These are phyloP conservation scores for Dicaeum eximium DNA, from an alignment of 2,113 vertebrate species.

Conservation along the genomic window DNA sequence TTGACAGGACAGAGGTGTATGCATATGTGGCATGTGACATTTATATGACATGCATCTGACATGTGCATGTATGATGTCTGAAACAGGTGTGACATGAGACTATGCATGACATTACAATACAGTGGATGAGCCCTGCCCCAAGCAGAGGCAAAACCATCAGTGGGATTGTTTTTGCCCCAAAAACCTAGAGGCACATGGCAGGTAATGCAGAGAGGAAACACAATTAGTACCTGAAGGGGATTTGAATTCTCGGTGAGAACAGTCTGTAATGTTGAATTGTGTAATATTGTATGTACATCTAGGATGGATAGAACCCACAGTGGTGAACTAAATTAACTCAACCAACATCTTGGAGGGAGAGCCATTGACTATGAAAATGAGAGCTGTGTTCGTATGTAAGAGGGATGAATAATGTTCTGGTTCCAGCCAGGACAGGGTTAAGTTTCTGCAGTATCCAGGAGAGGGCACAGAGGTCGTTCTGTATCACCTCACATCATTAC, in stretches of 20 bases:
- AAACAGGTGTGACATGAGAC: rapidly evolving
- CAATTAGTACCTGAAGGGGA: neutral
- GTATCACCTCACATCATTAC: neutral
- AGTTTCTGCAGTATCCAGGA: neutral
- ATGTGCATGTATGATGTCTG: rapidly evolving
- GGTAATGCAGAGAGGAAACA: neutral
- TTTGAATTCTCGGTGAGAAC: neutral
- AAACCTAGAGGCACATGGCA: neutral
- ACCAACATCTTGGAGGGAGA: rapidly evolving
- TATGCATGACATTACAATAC: rapidly evolving
- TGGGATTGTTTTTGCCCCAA: neutral
- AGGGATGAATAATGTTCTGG: neutral
- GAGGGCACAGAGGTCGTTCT: rapidly evolving
- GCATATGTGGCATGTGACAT: rapidly evolving
- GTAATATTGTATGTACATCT: rapidly evolving
- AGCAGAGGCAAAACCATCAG: neutral
- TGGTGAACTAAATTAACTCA: neutral
- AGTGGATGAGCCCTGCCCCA: neutral
- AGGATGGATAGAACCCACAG: neutral
- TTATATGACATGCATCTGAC: neutral
- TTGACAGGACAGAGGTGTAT: rapidly evolving
- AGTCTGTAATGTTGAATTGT: neutral
- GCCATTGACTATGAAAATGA: neutral
- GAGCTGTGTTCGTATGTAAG: rapidly evolving
- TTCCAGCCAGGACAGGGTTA: neutral